Evolutionary conservation across 2,888 invertebrate genomes (phyloP), one percentile per base, ranked within the genome.

Genomic region (Epirrhoe alternata): DNA sequence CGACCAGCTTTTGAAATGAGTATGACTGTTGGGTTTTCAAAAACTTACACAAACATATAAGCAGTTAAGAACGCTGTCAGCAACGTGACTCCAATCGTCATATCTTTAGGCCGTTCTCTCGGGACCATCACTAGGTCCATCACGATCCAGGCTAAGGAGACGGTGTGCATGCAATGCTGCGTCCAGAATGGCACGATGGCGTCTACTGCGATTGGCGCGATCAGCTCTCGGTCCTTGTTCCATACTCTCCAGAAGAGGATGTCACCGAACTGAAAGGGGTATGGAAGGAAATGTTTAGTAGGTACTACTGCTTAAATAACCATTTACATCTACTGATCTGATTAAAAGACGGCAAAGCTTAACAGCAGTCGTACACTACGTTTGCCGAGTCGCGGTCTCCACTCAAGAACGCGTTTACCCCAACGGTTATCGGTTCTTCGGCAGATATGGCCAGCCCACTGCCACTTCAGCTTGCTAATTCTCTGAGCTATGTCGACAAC

Each of bases 121-220:
- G 82, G 86, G 0, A 87, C 84, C 24, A 87, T 66, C 1, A 89
- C 69, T 0, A 92, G 74, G 58, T 92, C 92, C 17, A 89, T 45
- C 0, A 89, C 61, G 0, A 86, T 80, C 31, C 86, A 77, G 0
- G 85, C 64, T 16, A 92, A 72, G 0, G 90, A 85, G 1, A 87
- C 81, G 0, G 90, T 89, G 68, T 92, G 92, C 86, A 91, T 86
- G 58, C 86, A 82, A 72, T 92, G 91, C 55, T 91, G 90, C 0
- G 85, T 77, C 90, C 89, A 90, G 35, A 85, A 76, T 0, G 90
- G 86, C 0, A 91, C 82, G 1, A 84, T 69, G 0, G 76, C 74
- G 31, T 89, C 87, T 0, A 86, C 79, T 5, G 80, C 70, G 1
- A 68, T 61, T 0, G 91, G 92, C 16, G 85, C 85, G 14, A 92